phyloP scores from a whole-genome alignment of 2,113 vertebrate species.

The Bungarus multicinctus region DNA sequence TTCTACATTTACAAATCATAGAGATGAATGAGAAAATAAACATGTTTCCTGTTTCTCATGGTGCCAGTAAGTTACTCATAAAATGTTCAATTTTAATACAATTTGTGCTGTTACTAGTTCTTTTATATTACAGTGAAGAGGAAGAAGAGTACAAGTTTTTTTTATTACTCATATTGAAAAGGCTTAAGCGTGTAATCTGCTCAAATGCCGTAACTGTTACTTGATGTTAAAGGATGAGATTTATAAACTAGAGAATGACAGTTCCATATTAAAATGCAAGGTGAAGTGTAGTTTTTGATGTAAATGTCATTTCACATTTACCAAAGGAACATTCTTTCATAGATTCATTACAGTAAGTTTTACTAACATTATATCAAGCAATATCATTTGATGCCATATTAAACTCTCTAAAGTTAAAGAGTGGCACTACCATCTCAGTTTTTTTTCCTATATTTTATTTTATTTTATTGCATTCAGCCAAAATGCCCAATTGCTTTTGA shows the following conservation, averaged over 20 bases:
- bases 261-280: constrained; percentile 20
- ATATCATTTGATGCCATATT: constrained; percentile 43
- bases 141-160: constrained; percentile 1
- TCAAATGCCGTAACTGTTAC: constrained; percentile 34
- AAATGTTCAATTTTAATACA: constrained; percentile 49
- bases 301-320: constrained; percentile 50
- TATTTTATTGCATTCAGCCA: neutral
- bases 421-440: constrained; percentile 14
- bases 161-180: constrained; percentile 37
- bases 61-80: constrained; percentile 33
- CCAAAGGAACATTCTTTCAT: constrained; percentile 16
- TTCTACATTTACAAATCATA: constrained; percentile 35
- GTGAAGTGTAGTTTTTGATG: constrained; percentile 42
- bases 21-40: constrained; percentile 44
- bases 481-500: neutral
- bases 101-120: constrained; percentile 44
- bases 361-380: constrained; percentile 22
- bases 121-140: constrained; percentile 42
- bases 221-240: constrained; percentile 44
- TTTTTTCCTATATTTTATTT: constrained; percentile 14
- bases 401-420: constrained; percentile 30
- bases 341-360: constrained; percentile 33
- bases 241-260: constrained; percentile 44
- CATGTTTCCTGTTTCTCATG: constrained; percentile 41
- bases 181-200: constrained; percentile 34